Conservation (phyloP, 2,113 vertebrate species). For the Chrysemys picta region DNA sequence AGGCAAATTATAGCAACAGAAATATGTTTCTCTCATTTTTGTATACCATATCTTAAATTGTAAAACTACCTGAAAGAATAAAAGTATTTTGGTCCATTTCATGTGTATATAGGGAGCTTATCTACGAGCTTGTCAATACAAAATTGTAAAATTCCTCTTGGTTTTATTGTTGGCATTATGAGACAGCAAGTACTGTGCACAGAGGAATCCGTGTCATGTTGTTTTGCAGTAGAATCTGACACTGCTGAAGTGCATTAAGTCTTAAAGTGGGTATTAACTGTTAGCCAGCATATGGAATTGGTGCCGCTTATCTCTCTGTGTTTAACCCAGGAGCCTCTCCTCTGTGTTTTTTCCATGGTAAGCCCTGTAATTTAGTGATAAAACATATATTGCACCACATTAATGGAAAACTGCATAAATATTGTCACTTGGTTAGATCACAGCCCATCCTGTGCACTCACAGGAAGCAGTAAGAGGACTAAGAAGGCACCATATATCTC, state of each 20-base stretch:
- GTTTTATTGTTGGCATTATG: not conserved
- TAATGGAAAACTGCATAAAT: not conserved
- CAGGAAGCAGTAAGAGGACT: not conserved
- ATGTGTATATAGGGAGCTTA: not conserved
- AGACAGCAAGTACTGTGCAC: not conserved
- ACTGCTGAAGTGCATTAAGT: not conserved
- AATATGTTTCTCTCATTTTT: not conserved
- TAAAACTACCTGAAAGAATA: not conserved
- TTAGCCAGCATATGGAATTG: not conserved
- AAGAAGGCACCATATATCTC: not conserved
- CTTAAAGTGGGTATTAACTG: not conserved
- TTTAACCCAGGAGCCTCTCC: not conserved
- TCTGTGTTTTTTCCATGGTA: not conserved
- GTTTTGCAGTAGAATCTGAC: not conserved
- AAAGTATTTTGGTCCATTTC: not conserved
- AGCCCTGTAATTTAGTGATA: not conserved
- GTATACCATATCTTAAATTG: not conserved
- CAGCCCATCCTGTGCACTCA: not conserved
- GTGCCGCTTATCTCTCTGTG: not conserved
- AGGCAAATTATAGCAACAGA: not conserved
- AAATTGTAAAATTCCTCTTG: not conserved
- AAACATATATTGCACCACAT: not conserved
- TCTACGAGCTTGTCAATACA: not conserved
- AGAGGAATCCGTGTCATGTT: not conserved
- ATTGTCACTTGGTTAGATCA: not conserved